A percentile compares a stretch with the other conserved stretches of the same genome.
phyloP scores from a whole-genome alignment of 2,113 vertebrate species.

The Calidris pugnax region DNA sequence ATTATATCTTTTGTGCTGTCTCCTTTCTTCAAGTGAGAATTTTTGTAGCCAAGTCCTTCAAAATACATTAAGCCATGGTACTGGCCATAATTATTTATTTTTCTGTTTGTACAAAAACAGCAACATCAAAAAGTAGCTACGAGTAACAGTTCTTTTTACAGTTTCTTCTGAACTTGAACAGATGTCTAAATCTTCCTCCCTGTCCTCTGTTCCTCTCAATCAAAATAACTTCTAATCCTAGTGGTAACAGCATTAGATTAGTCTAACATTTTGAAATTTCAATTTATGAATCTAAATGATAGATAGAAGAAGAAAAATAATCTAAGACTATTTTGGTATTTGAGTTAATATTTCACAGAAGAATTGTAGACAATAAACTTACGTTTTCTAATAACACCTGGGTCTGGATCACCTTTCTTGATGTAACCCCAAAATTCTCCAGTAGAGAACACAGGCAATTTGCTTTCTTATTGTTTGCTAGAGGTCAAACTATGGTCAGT shows the following conservation, averaged over 20 bases:
- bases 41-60: not conserved
- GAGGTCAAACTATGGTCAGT: slow-evolving; percentile 41
- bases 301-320: not conserved
- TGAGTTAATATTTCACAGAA: slow-evolving; percentile 31
- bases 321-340: slow-evolving; percentile 2
- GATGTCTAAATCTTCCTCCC: not conserved
- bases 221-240: not conserved
- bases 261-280: not conserved
- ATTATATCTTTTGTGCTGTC: not conserved
- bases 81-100: not conserved
- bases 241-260: not conserved
- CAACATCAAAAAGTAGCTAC: not conserved
- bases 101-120: not conserved
- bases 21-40: not conserved
- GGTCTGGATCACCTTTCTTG: slow-evolving; percentile 36
- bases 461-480: slow-evolving; percentile 48
- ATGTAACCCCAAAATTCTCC: slow-evolving; percentile 36
- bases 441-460: slow-evolving; percentile 45
- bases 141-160: not conserved
- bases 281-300: not conserved
- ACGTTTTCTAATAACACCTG: slow-evolving; percentile 43
- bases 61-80: not conserved
- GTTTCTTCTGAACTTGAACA: not conserved
- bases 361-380: slow-evolving; percentile 28
- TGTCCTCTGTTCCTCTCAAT: not conserved